Evolutionary conservation across 2,113 vertebrate genomes (phyloP).

Genomic region (Lathamus discolor): DNA sequence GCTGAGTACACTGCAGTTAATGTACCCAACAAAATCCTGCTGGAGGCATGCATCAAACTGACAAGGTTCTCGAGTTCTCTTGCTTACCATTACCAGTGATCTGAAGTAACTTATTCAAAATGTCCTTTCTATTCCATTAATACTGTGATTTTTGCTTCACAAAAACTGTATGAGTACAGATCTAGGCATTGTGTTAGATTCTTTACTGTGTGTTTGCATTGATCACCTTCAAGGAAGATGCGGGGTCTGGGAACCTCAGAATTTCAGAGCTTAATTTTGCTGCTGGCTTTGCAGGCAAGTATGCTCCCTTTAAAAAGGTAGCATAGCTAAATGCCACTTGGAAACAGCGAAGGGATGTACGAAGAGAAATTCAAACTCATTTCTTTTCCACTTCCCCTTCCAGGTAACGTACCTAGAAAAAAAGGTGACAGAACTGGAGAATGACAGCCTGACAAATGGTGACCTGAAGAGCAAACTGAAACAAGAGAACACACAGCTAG

Average conservation of each 20-base stretch:
- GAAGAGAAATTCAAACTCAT: neutral
- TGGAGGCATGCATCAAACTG: neutral
- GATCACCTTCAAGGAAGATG: neutral
- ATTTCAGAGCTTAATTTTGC: neutral
- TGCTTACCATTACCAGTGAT: neutral
- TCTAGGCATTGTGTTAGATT: neutral
- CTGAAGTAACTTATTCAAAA: neutral
- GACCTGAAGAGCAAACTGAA: constrained; percentile 93
- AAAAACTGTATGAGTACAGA: neutral
- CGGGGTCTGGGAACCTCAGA: neutral
- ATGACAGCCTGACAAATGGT: constrained; percentile 85
- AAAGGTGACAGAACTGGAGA: constrained; percentile 93
- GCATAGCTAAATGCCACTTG: neutral
- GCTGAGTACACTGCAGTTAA: neutral
- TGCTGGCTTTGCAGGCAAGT: neutral
- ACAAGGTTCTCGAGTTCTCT: neutral
- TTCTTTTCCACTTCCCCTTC: neutral
- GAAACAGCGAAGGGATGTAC: neutral
- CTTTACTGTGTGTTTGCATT: neutral
- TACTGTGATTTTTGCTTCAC: neutral
- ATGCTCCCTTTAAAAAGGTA: neutral
- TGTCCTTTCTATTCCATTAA: neutral
- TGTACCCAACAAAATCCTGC: neutral
- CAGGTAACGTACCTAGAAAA: constrained; percentile 92
- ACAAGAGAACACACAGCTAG: constrained; percentile 92